Base-by-base conservation (phyloP, 2,113 vertebrate species). In the Verasper variegatus region DNA sequence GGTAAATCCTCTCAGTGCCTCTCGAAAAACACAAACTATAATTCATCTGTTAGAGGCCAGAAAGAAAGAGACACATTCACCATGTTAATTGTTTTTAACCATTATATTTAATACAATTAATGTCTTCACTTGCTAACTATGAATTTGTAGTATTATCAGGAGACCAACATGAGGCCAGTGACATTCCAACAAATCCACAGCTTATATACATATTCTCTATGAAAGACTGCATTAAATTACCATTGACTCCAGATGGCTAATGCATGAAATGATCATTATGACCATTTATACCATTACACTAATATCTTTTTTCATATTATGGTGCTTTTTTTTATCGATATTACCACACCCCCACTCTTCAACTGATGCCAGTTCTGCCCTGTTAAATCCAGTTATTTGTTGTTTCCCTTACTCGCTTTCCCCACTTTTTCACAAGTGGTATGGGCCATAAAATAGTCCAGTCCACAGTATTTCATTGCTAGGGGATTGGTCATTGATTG, bases 401-500 rank as follows among this genome's bases (percentile, higher is more conserved):
- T 31, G 31, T 68, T 58, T 18, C 7, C 3, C 24, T 56, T 65
- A 23, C 45, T 56, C 79, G 40, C 80, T 85, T 18, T 18, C 18
- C 47, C n/a, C 70, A 83, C 66, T 71, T 78, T 51, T 52, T 8
- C 54, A 93, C 84, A 89, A 92, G 88, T 85, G 83, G 88, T 91
- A 90, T 15, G 3, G 42, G 5, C 68, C 15, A 47, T 4, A 27
- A 27, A 27, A 27, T 4, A 27, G 31, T 69, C 68, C 86, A 92
- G 93, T 88, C 82, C 92, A 89, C 89, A 90, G 88, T 84, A 81
- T 70, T 81, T 76, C 57, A 76, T 75, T 51, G 60, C 27, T 57
- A 9, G 14, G 51, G 62, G 71, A 73, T 91, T 94, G 94, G 94
- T 85, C 81, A 72, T 54, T 92, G 91, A 93, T 92, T 86, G 52